Percentiles rank a stretch among this genome's conserved stretches.
Evolutionary conservation across 1,140 invertebrate genomes (phyloP).

Genomic region (Scaptomyza graminum): DNA sequence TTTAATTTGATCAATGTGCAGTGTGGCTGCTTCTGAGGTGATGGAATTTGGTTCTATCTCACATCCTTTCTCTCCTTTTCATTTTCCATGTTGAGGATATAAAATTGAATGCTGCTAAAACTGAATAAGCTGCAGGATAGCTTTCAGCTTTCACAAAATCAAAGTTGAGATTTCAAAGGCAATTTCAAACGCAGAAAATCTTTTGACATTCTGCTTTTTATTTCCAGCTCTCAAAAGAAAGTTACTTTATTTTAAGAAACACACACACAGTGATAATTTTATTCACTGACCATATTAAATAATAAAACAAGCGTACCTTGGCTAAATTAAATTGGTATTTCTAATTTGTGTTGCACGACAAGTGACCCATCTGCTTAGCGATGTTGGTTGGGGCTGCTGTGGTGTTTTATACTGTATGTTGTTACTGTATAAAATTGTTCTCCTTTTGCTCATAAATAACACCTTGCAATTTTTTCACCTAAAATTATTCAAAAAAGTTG

Average conservation of each 20-base stretch:
- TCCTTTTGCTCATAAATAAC: conserved; percentile 62
- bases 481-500: too few species aligned
- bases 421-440: conserved; percentile 10
- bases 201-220: conserved; percentile 6
- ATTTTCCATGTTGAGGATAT: conserved; percentile 6
- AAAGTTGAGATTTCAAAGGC: conserved; percentile 22
- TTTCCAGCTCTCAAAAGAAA: not conserved
- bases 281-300: not conserved
- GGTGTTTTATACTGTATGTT: not conserved
- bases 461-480: conserved; percentile 44
- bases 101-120: conserved; percentile 57
- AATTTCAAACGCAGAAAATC: conserved; percentile 26
- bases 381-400: not conserved
- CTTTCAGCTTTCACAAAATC: conserved; percentile 12
- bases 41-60: conserved; percentile 5
- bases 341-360: not conserved
- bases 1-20: conserved; percentile 73
- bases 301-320: not conserved
- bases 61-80: not conserved
- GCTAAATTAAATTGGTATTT: conserved; percentile 1
- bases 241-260: conserved; percentile 3
- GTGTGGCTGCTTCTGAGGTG: conserved; percentile 21
- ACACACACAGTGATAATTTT: not conserved
- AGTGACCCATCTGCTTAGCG: conserved; percentile 11
- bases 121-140: conserved; percentile 33